These are phyloP conservation scores for Pelecanus crispus DNA, from an alignment of 2,113 vertebrate species.

Conservation along the genomic window DNA sequence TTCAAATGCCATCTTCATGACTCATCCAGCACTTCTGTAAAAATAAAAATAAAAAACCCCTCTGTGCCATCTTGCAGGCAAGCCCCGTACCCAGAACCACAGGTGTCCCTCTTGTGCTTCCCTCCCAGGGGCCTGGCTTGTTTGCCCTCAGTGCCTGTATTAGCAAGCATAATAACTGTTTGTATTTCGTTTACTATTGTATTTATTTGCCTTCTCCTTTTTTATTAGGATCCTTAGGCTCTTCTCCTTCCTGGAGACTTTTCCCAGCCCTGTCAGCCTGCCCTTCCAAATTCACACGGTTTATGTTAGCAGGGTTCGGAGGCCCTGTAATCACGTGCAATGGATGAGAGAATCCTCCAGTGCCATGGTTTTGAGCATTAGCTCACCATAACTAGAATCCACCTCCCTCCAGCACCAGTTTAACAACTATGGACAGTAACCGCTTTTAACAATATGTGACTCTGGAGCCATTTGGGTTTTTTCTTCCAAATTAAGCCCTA, in stretches of 20 bases:
- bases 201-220: neutral
- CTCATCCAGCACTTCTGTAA: neutral
- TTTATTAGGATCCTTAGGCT: neutral
- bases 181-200: neutral
- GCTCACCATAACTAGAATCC: neutral
- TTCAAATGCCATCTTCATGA: neutral
- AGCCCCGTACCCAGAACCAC: neutral
- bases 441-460: neutral
- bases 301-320: neutral
- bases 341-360: neutral
- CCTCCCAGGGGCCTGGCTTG: neutral
- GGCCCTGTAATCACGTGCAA: fast-evolving
- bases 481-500: neutral
- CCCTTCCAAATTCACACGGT: neutral
- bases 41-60: neutral
- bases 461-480: neutral
- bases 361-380: neutral
- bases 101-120: neutral
- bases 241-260: neutral
- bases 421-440: neutral
- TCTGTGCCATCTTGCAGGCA: neutral
- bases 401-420: neutral
- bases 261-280: neutral
- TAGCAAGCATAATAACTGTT: neutral
- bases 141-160: neutral